Evolutionary conservation across 1,140 invertebrate genomes (phyloP).

Genomic region (Drosophila kohkoa): DNA sequence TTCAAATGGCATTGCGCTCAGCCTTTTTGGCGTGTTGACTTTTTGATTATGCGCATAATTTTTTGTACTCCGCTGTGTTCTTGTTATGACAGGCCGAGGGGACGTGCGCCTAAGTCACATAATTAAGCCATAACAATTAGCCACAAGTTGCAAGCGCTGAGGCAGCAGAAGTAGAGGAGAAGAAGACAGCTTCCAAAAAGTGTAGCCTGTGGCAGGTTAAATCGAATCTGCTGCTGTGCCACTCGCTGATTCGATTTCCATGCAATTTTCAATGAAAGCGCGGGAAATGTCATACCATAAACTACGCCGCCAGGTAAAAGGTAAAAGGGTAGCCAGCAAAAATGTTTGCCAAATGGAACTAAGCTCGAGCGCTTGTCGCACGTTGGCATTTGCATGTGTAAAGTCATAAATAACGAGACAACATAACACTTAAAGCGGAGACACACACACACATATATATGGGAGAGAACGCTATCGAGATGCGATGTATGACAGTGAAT

Average conservation of each 20-base stretch:
- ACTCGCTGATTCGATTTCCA: conserved; percentile 76
- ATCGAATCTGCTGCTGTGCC: conserved; percentile 61
- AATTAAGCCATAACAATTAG: conserved; percentile 80
- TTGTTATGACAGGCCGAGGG: conserved; percentile 59
- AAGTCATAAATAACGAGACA: conserved; percentile 83
- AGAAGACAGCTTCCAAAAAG: background rate
- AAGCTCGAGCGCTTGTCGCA: conserved; percentile 77
- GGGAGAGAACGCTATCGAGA: conserved; percentile 63
- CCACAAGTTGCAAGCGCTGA: conserved; percentile 20
- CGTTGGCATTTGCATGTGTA: conserved; percentile 78
- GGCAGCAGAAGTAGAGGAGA: too few species aligned
- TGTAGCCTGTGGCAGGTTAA: conserved; percentile 28
- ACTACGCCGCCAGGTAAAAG: conserved; percentile 72
- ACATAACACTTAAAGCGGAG: conserved; percentile 78
- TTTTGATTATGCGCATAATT: conserved; percentile 83
- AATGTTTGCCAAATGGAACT: conserved; percentile 59
- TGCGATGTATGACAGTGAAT: conserved; percentile 73
- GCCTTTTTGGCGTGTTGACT: conserved; percentile 79
- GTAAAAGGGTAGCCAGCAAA: conserved; percentile 36
- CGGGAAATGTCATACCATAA: conserved; percentile 73
- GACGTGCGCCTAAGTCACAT: conserved; percentile 48
- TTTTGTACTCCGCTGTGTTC: conserved; percentile 29
- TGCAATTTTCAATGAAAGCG: conserved; percentile 77
- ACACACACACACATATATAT: conserved; percentile 31
- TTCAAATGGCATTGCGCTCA: conserved; percentile 70